Evolutionary conservation across 2,888 invertebrate genomes (phyloP).

Genomic region (Formica aserva): DNA sequence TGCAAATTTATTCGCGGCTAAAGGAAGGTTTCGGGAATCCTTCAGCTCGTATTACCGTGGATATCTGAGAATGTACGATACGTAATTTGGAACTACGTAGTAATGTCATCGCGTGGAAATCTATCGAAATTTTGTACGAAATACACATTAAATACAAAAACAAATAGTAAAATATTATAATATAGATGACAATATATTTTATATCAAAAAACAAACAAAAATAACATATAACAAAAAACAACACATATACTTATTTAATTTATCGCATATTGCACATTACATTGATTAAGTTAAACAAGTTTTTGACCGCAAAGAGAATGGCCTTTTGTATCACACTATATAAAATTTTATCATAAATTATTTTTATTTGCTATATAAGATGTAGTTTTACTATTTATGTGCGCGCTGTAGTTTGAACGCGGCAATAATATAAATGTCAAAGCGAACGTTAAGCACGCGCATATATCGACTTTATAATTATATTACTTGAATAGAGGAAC

Average conservation of each 20-base stretch:
- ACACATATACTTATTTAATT: neutral
- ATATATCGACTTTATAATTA: conserved; percentile 46
- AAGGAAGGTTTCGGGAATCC: conserved; percentile 44
- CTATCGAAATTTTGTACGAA: neutral
- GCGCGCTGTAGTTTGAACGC: conserved; percentile 8
- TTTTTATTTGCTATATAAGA: conserved; percentile 13
- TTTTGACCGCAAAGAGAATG: neutral
- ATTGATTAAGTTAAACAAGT: conserved; percentile 28
- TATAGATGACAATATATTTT: neutral
- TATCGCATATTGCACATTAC: neutral
- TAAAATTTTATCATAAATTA: conserved; percentile 29
- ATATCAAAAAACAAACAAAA: neutral
- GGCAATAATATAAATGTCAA: conserved; percentile 34
- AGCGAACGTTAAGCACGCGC: conserved; percentile 25
- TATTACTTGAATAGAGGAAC: conserved; percentile 33
- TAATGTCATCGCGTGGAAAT: neutral
- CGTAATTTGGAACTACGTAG: neutral
- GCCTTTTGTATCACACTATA: neutral
- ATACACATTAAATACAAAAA: neutral
- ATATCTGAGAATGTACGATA: conserved; percentile 11
- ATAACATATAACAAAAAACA: neutral
- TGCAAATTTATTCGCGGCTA: conserved; percentile 54
- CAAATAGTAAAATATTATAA: neutral
- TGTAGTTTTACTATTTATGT: conserved; percentile 16
- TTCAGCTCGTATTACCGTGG: conserved; percentile 44